Evolutionary conservation across 2,113 vertebrate genomes (phyloP), one percentile per base, ranked within the genome.

Genomic region (Cololabis saira): DNA sequence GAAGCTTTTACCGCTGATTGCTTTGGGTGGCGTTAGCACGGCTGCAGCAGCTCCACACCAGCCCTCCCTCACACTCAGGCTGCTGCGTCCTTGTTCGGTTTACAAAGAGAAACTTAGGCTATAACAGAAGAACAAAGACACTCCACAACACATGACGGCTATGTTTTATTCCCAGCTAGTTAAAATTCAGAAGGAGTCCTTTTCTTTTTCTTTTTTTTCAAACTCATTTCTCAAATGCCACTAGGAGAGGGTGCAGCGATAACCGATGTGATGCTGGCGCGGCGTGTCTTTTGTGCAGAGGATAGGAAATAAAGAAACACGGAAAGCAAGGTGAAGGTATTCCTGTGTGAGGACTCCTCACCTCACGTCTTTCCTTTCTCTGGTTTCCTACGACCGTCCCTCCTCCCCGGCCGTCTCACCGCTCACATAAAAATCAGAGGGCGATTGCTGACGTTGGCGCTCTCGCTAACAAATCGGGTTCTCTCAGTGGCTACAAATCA

Each of bases 401-500:
- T 45, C 33, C 12, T 54, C 52, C 50, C 50, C 54, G 15, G n/a
- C 55, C 21, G 66, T 59, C 50, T 57, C 33, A 69, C 69, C 57
- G 50, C 64, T 68, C 62, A 56, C 68, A 71, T 75, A 56, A 68
- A 75, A 76, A 79, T 61, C 37, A 16, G 80, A 74, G 44, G 71
- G 78, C 74, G 54, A 89, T 58, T 71, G 88, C 87, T 90, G 85
- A 91, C 78, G 69, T 78, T 58, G 52, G 60, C 44, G 61, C 70
- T 86, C 81, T 61, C 76, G 1, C 33, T 65, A 77, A 76, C 70
- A 42, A 64, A 87, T 82, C 85, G 74, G 68, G 85, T 85, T 81
- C 86, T 87, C 89, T 91, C 77, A 49, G 71, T 77, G 67, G 86
- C 88, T 80, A 88, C 90, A 92, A 93, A 93, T 93, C 90, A 92